Evolutionary conservation across 2,888 invertebrate genomes (phyloP).

Genomic region (Hemaris fuciformis): DNA sequence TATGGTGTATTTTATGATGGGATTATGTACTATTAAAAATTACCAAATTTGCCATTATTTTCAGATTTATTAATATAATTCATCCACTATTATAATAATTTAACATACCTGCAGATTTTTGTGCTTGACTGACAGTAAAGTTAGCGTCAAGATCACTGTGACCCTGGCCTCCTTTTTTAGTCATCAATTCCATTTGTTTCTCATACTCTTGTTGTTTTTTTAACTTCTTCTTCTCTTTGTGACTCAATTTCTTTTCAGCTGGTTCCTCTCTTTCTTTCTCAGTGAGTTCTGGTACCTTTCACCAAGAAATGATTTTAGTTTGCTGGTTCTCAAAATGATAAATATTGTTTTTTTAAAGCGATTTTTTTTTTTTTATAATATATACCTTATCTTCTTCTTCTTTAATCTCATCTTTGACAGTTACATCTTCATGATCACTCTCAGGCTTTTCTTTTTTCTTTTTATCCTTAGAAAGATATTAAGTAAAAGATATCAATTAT

Average conservation of each 20-base stretch:
- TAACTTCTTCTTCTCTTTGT: slow-evolving; percentile 95
- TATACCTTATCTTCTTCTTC: slow-evolving; percentile 54
- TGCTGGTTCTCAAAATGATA: not conserved
- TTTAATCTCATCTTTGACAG: slow-evolving; percentile 42
- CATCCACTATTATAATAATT: too few relatives aligned
- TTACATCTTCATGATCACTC: slow-evolving; percentile 37
- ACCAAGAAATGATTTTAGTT: too few relatives aligned
- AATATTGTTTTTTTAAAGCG: not conserved
- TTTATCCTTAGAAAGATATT: slow-evolving; percentile 39
- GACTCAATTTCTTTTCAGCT: slow-evolving; percentile 89
- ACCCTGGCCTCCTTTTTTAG: slow-evolving; percentile 93
- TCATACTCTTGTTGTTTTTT: slow-evolving; percentile 95
- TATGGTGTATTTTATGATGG: too few relatives aligned
- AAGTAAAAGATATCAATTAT: not conserved
- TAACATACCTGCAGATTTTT: slow-evolving; percentile 83
- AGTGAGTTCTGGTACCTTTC: slow-evolving; percentile 45
- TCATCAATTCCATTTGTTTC: slow-evolving; percentile 91
- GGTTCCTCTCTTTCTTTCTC: slow-evolving; percentile 56
- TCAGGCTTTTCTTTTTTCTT: slow-evolving; percentile 41
- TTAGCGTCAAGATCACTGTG: slow-evolving; percentile 95
- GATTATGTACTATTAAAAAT: too few relatives aligned
- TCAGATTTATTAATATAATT: too few relatives aligned
- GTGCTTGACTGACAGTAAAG: slow-evolving; percentile 95
- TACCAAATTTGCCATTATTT: too few relatives aligned
- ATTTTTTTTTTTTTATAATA: too few relatives aligned